Evolutionary conservation across 2,113 vertebrate species (phyloP), one percentile per base, ranked within the genome.

Genomic region (Nerophis ophidion): DNA sequence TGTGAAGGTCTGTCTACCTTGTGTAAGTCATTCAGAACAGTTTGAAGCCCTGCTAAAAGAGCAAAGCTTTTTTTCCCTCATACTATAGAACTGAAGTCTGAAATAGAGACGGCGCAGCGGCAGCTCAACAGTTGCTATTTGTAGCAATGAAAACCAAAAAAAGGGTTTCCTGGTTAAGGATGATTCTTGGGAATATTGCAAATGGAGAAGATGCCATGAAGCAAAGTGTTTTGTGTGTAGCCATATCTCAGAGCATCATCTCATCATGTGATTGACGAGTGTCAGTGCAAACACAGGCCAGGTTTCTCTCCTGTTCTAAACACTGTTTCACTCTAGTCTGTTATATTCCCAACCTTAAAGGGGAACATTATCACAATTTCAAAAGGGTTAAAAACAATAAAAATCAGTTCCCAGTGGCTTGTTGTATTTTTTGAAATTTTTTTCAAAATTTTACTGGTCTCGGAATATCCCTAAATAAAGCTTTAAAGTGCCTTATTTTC

Each of bases 1-100:
- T 81, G 67, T 70, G 45, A 72, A 38, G 57, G 52, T 66, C 68
- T 78, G 46, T 48, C 35, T 47, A 46, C 51, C 57, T 64, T 16
- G 47, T 62, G 34, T 61, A 14, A 59, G 7, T 63, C 54, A 73
- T 35, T 47, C 11, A 48, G 16, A 65, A 19, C 54, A 44, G 42
- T 36, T 4, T 48, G 40, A 65, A 72, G 14, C 40, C 7, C 6
- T 34, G 50, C 45, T 48, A 60, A 19, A 4, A 1, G 53, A 48
- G 48, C 35, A 5, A 15, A 14, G 6, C 34, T 5, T n/a, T 44
- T 44, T 44, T 9, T 61, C 2, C 60, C 68, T 60, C 50, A 6
- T 57, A 35, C 46, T 50, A 46, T 13, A 66, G 2, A 67, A 42
- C 9, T 16, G 6, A 10, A 33, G 13, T 61, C 42, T 45, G 17